Base-by-base conservation (phyloP, 2,888 invertebrate genomes). In the Sesamia inferens region DNA sequence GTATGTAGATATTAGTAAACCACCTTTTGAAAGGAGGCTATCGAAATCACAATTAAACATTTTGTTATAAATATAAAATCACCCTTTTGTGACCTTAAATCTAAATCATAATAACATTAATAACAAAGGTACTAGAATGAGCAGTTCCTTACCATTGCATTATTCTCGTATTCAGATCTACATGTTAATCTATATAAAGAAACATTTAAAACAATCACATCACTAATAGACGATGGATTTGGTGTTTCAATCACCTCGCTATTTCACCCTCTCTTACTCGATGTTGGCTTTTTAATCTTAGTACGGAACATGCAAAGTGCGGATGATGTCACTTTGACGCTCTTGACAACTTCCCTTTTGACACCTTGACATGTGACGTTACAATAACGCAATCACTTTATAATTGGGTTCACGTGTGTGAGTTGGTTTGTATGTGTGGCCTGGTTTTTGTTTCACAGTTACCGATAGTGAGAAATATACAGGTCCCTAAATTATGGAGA, bases 271-370 rank as follows among this genome's bases (percentile, higher is more conserved):
- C 22, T 4, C 5, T 8, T 19, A 1, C 24, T 47, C 22, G 24
- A 39, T 19, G 10, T 48, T 19, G 19, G 39, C 44, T 76, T 76
- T 42, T 81, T 81, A 82, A 66, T 79, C 70, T 66, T 42, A 62
- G 68, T 58, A 42, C 51, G 42, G n/a, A n/a, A n/a, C 31, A 19
- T 44, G 51, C 22, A 58, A 68, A 51, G 67, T 71, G 47, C 79
- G 79, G 82, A 82, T 57, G 79, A 64, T 72, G 82, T 82, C 82
- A 79, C 79, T 82, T 82, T 48, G 55, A 68, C 42, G 58, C 42
- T 51, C 62, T 67, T 31, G 64, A 65, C 68, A 72, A 82, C 73
- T 78, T 79, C 68, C 68, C 68, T 68, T 78, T 54, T 48, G 64
- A 61, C 78, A 54, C 42, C 51, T 69, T 70, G 81, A 66, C n/a